Evolutionary conservation across 2,113 vertebrate species (phyloP), one percentile per base, ranked within the genome.

Genomic region (Saccopteryx bilineata): DNA sequence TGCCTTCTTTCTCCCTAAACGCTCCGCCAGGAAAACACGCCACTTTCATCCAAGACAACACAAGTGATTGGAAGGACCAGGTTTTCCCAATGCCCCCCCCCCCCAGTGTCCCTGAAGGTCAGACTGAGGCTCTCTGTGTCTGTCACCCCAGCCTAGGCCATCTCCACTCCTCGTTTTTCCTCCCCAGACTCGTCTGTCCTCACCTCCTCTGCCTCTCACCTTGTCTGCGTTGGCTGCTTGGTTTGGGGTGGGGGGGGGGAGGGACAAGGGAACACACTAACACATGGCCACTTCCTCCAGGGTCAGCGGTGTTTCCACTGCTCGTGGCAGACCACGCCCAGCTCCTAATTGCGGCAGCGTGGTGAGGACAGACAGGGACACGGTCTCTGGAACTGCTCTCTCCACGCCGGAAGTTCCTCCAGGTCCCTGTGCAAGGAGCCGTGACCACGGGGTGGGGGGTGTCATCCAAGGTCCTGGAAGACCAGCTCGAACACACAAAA

Each of bases 91-190:
- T 19, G 11, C 3, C 24, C 26, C 54, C 63, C 24, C 50, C 26
- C 2, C 15, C 39, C 39, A 39, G 39, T 39, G 39, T 39, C 39
- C n/a, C 65, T 79, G 28, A n/a, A 7, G 2, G 5, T 13, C 71
- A 24, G 69, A 60, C 2, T 0, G 5, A 24, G 1, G 9, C 7
- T 60, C 10, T 2, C 3, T 1, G 0, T 0, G 4, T 31, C 15
- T 7, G 18, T 39, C 39, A 39, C 39, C 39, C 39, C 39, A 39
- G 39, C 39, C 39, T 39, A 39, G 39, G 39, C 39, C 39, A 39
- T 3, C 39, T 39, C 39, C 39, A 39, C 65, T 28, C 26, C 23
- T 66, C 6, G 13, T 5, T 31, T n/a, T 28, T 28, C 63, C 65
- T 66, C 65, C 39, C 39, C 39, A 39, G 39, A 39, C 39, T 39